Conservation (phyloP, 2,888 invertebrate genomes). For the Andrena bicolor region DNA sequence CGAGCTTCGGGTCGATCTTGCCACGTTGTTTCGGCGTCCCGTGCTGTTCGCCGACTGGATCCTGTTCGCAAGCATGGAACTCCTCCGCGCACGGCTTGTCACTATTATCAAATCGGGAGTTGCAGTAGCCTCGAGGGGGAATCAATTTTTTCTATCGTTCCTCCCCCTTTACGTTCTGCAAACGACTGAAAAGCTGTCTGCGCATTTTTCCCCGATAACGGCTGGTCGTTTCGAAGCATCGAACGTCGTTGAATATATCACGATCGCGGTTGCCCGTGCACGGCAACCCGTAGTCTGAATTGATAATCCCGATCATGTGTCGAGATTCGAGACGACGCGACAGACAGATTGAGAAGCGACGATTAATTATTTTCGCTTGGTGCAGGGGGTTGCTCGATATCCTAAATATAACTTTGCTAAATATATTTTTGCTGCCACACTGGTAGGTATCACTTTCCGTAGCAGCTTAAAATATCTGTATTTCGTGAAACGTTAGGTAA, state of each 20-base stretch:
- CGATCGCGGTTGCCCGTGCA: not conserved
- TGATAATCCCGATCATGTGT: not conserved
- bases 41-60: constrained; percentile 1
- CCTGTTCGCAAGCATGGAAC: not conserved
- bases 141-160: not conserved
- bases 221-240: not conserved
- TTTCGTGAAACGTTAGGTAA: not conserved
- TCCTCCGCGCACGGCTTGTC: not conserved
- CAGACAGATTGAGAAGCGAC: not conserved
- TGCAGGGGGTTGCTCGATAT: not conserved
- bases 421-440: too few species aligned
- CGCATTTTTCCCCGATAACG: not conserved
- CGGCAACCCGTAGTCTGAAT: not conserved
- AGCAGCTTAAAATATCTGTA: not conserved
- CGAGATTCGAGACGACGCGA: not conserved
- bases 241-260: not conserved
- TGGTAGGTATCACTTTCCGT: not conserved
- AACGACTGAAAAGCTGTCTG: not conserved
- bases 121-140: not conserved
- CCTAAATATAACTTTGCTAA: not conserved
- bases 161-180: not conserved
- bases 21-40: constrained; percentile 51
- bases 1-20: constrained; percentile 66
- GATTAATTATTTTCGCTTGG: not conserved
- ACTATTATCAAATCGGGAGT: constrained; percentile 4